Percentiles rank a stretch among this genome's conserved stretches.
Conservation (phyloP, 2,113 vertebrate species). For the Protobothrops flavoviridis region DNA sequence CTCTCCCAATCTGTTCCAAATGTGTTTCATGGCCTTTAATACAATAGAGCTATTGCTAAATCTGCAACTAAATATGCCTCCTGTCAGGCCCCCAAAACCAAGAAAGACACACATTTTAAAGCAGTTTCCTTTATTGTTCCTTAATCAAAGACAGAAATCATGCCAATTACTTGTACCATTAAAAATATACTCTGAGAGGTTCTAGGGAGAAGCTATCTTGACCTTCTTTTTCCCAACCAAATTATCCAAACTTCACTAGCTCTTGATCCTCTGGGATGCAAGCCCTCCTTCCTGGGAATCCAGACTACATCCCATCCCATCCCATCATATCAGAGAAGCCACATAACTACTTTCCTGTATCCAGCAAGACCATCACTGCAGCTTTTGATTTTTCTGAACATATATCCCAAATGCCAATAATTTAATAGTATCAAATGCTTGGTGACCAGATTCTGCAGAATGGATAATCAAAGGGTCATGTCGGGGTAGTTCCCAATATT, state of each 20-base stretch:
- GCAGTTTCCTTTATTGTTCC: too few species aligned
- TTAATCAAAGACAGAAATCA: background rate
- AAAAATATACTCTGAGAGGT: too few species aligned
- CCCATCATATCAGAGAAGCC: background rate
- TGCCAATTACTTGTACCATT: too few species aligned
- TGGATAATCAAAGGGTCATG: background rate
- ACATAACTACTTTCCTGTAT: background rate
- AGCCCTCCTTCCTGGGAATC: background rate
- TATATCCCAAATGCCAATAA: background rate
- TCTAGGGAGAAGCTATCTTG: too few species aligned
- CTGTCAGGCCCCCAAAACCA: background rate
- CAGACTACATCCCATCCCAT: background rate
- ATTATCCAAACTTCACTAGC: too few species aligned
- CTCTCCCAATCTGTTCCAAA: background rate
- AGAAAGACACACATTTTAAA: too few species aligned
- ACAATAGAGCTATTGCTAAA: background rate
- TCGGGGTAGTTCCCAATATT: background rate
- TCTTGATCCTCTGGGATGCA: background rate
- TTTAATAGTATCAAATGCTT: background rate
- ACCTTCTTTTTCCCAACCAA: too few species aligned
- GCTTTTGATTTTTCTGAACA: background rate
- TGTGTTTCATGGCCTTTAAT: background rate
- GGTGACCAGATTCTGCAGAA: background rate
- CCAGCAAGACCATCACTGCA: background rate
- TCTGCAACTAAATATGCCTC: background rate